Base-by-base conservation (phyloP, 1,140 invertebrate species). In the Himalopsyche phryganea region DNA sequence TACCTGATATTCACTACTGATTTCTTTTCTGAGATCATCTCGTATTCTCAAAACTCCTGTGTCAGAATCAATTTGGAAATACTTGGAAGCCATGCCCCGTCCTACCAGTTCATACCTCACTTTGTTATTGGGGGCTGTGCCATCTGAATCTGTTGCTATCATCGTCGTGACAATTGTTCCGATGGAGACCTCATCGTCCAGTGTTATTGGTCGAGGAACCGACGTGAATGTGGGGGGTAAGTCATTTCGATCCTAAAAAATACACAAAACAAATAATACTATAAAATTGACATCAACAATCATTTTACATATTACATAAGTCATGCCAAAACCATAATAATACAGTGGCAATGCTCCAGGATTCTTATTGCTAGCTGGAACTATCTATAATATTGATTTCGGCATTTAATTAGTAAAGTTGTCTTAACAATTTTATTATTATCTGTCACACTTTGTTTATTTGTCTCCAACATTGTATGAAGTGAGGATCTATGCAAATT, bases 41-140 rank as follows among this genome's bases (percentile, higher is more conserved):
- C 89, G 82, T 1, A 94, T 84, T 23, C 84, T 80, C 7, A 94
- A 69, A 1, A 85, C 81, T 0, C 91, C 92, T 0, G 85, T 86
- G 63, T 92, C 90, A 0, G 90, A 82, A 74, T 94, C 90, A 5
- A 95, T 87, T 58, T 90, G 85, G 76, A 95, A 94, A 68, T 91
- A 94, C 65, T 89, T 88, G 0, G 80, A 78, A 0, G 90, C 84
- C 67, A 90, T 90, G 20, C 86, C 89, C 17, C 87, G 76, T 0
- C 90, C 91, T 11, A 86, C 85, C 6, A 94, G 80, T 72, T 93
- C 89, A 68, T 94, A 94, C 11, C 73, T 71, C 59, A 91, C 85
- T 66, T 88, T 87, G 75, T 91, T 92, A 61, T 87, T 87, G 0
- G 89, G 89, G 0, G 88, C 75, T 0, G 90, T 89, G 7, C 90